A percentile compares a stretch with the other conserved stretches of the same genome.
These are phyloP conservation scores for Chymomyza costata DNA, from an alignment of 1,140 invertebrate genomes.

Conservation along the genomic window DNA sequence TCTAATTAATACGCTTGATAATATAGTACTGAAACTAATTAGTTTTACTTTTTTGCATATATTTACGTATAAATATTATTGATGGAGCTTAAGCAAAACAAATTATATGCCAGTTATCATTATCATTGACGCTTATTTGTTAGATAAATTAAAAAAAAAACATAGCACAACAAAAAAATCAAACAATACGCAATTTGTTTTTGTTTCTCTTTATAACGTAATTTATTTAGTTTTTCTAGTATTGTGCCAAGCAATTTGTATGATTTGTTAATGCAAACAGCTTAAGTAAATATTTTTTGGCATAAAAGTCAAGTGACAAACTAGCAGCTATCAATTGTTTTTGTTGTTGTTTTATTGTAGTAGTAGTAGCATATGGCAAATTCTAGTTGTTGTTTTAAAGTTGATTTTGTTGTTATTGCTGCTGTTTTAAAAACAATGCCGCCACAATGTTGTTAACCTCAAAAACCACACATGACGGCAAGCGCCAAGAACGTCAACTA, in stretches of 20 bases:
- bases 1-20: constrained; percentile 46
- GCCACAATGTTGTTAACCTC: constrained; percentile 67
- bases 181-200: too few species aligned
- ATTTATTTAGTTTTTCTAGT: too few species aligned
- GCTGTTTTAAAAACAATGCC: constrained; percentile 41
- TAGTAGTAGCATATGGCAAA: constrained; percentile 64
- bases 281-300: constrained; percentile 64
- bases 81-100: constrained; percentile 39
- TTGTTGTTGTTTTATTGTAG: too few species aligned
- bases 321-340: constrained; percentile 65
- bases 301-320: constrained; percentile 59
- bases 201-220: too few species aligned
- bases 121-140: constrained; percentile 25
- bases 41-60: constrained; percentile 33
- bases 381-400: constrained; percentile 38
- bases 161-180: too few species aligned
- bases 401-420: constrained; percentile 18
- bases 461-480: constrained; percentile 47
- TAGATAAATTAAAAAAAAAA: too few species aligned
- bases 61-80: constrained; percentile 1
- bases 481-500: constrained; percentile 63
- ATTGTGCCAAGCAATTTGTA: constrained; percentile 46
- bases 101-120: constrained; percentile 47
- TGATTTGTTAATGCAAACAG: constrained; percentile 52
- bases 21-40: constrained; percentile 52